Evolutionary conservation across 2,888 invertebrate species (phyloP), one percentile per base, ranked within the genome.

Genomic region (Apantesis nais): DNA sequence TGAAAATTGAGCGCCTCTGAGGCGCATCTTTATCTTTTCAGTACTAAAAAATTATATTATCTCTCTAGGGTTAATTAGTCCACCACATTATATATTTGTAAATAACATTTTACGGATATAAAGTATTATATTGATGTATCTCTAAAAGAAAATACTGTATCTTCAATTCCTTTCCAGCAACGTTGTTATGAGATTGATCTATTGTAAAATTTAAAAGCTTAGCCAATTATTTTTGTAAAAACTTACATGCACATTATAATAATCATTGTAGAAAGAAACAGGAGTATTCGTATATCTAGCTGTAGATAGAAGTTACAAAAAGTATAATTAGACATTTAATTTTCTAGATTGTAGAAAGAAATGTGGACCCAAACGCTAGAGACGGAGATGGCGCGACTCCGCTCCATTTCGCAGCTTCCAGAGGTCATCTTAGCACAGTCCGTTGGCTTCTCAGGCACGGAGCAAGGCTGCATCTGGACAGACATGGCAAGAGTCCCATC

Each of bases 351-450:
- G 96, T 97, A 83, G 98, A 98, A 71, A 97, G 98, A 84, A 97
- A 97, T 25, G 97, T 98, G 63, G 98, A 98, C 89, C 97, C 98
- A 0, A 98, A 98, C 91, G 96, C 98, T 66, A 94, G 97, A 62
- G 98, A 98, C 86, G 98, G 98, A 8, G 98, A 98, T 86, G 98
- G 98, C 0, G 98, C 98, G 19, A 98, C 98, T 2, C 97, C 98
- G 0, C 95, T 98, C 48, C 98, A 98, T 92, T 98, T 98, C 90
- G 98, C 98, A 8, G 98, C 98, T 4, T 97, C 98, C 69, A 95
- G 98, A 66, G 98, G 98, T 0, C 98, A 98, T 86, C 93, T 97
- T 61, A 96, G 97, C 71, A 97, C 98, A 0, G 97, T 97, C 1
- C 96, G 98, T 79, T 98, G 98, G 98, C 93, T 98, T 78, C 95